Conservation (phyloP, 2,888 invertebrate species). For the Timema podura region DNA sequence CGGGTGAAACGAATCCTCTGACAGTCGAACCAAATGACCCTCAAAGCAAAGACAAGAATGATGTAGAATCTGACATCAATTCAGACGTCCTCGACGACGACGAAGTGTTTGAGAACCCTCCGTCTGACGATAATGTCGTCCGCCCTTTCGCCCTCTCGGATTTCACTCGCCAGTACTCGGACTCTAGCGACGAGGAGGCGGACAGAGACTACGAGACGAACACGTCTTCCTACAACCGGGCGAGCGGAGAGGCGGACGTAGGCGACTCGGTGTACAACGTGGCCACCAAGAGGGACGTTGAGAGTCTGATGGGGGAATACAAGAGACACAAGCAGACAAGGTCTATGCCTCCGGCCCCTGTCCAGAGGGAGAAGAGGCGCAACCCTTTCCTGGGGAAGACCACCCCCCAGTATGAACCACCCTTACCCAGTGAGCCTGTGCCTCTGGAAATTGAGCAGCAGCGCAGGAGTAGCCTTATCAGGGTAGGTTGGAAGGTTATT, state of each 20-base stretch:
- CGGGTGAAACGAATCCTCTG: conserved; percentile 2
- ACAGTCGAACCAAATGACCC: conserved; percentile 12
- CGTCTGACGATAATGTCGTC: conserved; percentile 21
- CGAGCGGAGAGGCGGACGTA: conserved; percentile 13
- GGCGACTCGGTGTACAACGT: conserved; percentile 40
- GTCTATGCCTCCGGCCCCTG: conserved; percentile 42
- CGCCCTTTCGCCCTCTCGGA: conserved; percentile 32
- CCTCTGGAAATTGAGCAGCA: conserved; percentile 82
- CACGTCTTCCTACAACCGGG: conserved; percentile 14
- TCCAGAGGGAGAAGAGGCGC: conserved; percentile 35
- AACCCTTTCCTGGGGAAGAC: conserved; percentile 42
- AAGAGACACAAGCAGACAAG: conserved; percentile 50
- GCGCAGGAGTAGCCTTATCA: conserved; percentile 73
- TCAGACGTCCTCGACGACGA: too few species aligned
- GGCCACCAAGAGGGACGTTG: conserved; percentile 47
- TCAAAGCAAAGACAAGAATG: not conserved
- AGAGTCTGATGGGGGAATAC: conserved; percentile 51
- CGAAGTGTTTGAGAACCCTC: conserved; percentile 25
- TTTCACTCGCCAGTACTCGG: conserved; percentile 25
- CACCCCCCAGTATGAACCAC: conserved; percentile 29
- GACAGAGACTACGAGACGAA: conserved; percentile 34
- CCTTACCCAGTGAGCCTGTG: conserved; percentile 57
- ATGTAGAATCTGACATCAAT: not conserved
- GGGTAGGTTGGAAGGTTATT: conserved; percentile 58
- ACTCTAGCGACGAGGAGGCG: conserved; percentile 21